Percentiles rank a stretch among this genome's conserved stretches.
Conservation (phyloP, 1,140 invertebrate genomes). For the Nasonia vitripennis region DNA sequence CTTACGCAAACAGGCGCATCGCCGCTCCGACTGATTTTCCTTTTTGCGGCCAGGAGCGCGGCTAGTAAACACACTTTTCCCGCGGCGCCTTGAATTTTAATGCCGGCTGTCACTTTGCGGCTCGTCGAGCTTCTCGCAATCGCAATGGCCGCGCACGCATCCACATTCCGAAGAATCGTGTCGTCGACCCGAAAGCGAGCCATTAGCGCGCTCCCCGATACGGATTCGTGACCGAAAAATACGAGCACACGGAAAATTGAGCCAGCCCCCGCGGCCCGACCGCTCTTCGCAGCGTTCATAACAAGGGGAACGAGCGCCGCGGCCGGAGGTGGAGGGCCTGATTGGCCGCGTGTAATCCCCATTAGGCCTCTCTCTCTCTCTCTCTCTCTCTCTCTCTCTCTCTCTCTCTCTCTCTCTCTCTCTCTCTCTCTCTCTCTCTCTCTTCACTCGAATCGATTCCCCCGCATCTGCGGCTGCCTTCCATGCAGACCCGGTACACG, state of each 20-base stretch:
- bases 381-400: too few species aligned
- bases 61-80: too few species aligned
- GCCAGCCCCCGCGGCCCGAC: not conserved
- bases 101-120: too few species aligned
- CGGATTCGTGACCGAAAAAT: constrained; percentile 29
- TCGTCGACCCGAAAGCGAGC: too few species aligned
- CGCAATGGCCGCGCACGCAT: too few species aligned
- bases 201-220: too few species aligned
- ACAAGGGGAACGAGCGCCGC: constrained; percentile 31
- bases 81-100: too few species aligned
- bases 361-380: constrained; percentile 63
- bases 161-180: too few species aligned
- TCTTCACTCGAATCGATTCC: constrained; percentile 69
- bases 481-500: not conserved
- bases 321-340: constrained; percentile 56
- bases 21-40: not conserved
- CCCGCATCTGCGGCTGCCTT: constrained; percentile 61
- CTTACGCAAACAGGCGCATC: constrained; percentile 31
- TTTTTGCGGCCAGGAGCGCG: not conserved
- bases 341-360: constrained; percentile 74
- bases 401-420: too few species aligned
- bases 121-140: too few species aligned
- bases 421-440: too few species aligned
- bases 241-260: constrained; percentile 13
- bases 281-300: constrained; percentile 12